Evolutionary conservation across 2,797 vertebrate species (phyloP), one percentile per base, ranked within the genome.

Genomic region (Pagetopsis macropterus): DNA sequence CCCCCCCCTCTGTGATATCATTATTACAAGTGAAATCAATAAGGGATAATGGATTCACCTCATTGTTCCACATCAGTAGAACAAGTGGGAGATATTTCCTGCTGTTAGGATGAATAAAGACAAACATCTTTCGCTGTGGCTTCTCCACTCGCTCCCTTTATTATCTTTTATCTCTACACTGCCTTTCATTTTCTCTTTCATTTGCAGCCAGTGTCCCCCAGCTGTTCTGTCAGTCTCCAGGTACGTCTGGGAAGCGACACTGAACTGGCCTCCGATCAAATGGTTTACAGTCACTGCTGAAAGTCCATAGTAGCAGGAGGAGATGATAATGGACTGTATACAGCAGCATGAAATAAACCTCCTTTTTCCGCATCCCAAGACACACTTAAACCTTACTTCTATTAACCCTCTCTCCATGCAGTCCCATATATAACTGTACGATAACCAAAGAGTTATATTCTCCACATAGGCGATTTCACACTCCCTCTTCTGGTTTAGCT

Each of bases 221-320:
- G 70, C 72, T 52, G 61, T 64, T 65, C 64, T 3, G n/a, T 58
- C 60, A 64, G 70, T 74, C 76, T 80, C 60, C 65, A 55, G 71
- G 50, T 81, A 17, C 60, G 37, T 73, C 55, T 78, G 45, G 46
- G 64, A 83, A 76, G 73, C 71, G 70, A 61, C 41, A 76, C 55
- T 40, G 40, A 69, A 61, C 51, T 69, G 52, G 68, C 60, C 44
- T 57, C 1, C 15, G 33, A n/a, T 70, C 17, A 61, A 44, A 73
- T 67, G 71, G 27, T 81, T 87, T 84, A 82, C 12, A 41, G 58
- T 55, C 43, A 19, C 48, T 40, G 27, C 45, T 40, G 48, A 66
- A 21, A 64, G 46, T 69, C 23, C 63, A 65, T 54, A 70, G 55
- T 67, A 71, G 65, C 65, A 31, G 56, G 27, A 68, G 49, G 50